Evolutionary conservation across 2,888 invertebrate genomes (phyloP), one percentile per base, ranked within the genome.

Genomic region (Rosalia funebris): DNA sequence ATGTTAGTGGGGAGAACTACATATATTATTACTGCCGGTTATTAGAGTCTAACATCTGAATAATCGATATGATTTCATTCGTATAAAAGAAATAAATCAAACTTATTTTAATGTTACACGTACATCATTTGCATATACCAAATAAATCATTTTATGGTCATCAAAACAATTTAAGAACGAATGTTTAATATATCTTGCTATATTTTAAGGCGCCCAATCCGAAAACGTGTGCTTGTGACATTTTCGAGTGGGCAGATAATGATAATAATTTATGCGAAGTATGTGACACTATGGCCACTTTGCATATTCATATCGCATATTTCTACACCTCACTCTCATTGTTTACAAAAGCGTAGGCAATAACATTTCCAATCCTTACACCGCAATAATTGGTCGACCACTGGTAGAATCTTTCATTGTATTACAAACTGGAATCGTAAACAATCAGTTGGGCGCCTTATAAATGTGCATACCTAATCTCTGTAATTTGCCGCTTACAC

Each of bases 241-340:
- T 25, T 25, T 39, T 25, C 14, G 4, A 25, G 32, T 46, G 32
- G 17, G 42, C 32, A 41, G 10, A 39, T 12, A 53, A 32, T 36
- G 37, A 50, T 32, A 42, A 45, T 45, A 47, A 47, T 47, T 19
- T 53, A 32, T 53, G 53, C 42, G 37, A 53, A 42, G 32, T 42
- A 42, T 53, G 53, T 17, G 42, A 53, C 53, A 53, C 42, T 53
- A 17, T 15, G 42, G 34, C 15, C 39, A 46, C 46, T 65, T 65
- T 63, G 54, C 65, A 65, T 67, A 67, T 67, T 67, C 67, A 67
- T 67, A 63, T 54, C 61, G 61, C 67, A 67, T 65, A 65, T 62
- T 65, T 67, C 67, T 65, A 65, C 67, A 67, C 67, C 67, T 67
- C 59, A 59, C 46, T 65, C 59, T 63, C 63, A 67, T 67, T 67